A percentile compares a stretch with the other conserved stretches of the same genome.
Evolutionary conservation across 2,888 invertebrate species (phyloP).

Genomic region (Boloria selene): DNA sequence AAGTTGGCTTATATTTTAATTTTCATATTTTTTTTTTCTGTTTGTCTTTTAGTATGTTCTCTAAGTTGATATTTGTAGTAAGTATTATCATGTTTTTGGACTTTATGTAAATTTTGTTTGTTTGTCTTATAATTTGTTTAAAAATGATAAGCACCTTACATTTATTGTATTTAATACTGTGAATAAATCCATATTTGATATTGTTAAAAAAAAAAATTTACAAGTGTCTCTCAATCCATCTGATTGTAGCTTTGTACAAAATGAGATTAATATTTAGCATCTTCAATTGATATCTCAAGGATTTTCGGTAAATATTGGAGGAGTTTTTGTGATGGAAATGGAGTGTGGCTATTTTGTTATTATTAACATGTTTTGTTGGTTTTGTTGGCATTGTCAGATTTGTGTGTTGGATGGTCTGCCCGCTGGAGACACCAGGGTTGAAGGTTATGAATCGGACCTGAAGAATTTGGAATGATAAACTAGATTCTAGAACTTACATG

Average conservation of each 20-base stretch:
- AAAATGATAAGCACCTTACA: no score
- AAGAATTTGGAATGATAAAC: constrained; percentile 29
- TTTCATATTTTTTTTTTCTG: no score
- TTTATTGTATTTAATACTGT: no score
- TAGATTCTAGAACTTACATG: not conserved
- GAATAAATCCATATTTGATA: not conserved
- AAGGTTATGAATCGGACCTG: constrained; percentile 35
- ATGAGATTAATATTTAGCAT: not conserved
- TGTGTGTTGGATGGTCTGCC: constrained; percentile 35
- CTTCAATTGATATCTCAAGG: not conserved
- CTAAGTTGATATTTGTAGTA: no score
- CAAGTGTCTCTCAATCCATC: not conserved
- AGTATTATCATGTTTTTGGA: no score
- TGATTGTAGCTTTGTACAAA: not conserved
- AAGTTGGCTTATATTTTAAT: no score
- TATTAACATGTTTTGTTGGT: constrained; percentile 44
- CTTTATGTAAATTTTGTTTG: not conserved
- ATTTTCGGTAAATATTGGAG: constrained; percentile 1
- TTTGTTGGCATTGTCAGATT: constrained; percentile 50
- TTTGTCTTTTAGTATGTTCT: no score
- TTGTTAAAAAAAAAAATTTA: no score
- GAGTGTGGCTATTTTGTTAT: constrained; percentile 8
- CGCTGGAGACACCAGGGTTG: constrained; percentile 27
- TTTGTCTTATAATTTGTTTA: not conserved
- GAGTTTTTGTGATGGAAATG: constrained; percentile 5